phyloP scores from a whole-genome alignment of 2,888 invertebrate genomes.

The Gibbula magus region DNA sequence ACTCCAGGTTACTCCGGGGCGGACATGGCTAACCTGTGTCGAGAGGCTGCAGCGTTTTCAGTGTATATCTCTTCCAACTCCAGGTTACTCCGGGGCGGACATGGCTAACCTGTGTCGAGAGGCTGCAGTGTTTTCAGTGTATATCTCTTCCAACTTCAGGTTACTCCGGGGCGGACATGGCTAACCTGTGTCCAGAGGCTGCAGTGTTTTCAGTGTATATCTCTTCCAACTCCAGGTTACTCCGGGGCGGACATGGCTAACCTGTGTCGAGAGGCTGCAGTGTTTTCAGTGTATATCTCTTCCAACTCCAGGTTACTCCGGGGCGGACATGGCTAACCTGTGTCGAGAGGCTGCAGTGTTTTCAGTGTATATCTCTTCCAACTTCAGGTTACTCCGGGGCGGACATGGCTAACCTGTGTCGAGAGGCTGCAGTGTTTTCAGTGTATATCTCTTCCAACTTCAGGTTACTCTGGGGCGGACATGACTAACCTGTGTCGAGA shows the following conservation, averaged over 20 bases:
- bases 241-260: constrained; percentile 97
- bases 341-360: constrained; percentile 98
- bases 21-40: constrained; percentile 93
- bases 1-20: constrained; percentile 95
- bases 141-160: no score
- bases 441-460: no score
- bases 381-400: constrained; percentile 95
- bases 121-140: no score
- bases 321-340: constrained; percentile 94
- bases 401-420: constrained; percentile 93
- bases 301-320: constrained; percentile 93
- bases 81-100: constrained; percentile 95
- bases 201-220: no score
- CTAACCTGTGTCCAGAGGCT: constrained; percentile 93
- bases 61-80: no score
- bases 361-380: no score
- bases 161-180: constrained; percentile 97
- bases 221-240: no score
- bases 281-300: no score
- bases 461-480: constrained; percentile 95
- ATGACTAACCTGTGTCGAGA: constrained; percentile 94
- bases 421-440: constrained; percentile 98
- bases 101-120: constrained; percentile 94
- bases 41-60: constrained; percentile 98
- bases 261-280: constrained; percentile 95